phyloP scores from a whole-genome alignment of 2,113 vertebrate species.

The Megaceryle torquata region DNA sequence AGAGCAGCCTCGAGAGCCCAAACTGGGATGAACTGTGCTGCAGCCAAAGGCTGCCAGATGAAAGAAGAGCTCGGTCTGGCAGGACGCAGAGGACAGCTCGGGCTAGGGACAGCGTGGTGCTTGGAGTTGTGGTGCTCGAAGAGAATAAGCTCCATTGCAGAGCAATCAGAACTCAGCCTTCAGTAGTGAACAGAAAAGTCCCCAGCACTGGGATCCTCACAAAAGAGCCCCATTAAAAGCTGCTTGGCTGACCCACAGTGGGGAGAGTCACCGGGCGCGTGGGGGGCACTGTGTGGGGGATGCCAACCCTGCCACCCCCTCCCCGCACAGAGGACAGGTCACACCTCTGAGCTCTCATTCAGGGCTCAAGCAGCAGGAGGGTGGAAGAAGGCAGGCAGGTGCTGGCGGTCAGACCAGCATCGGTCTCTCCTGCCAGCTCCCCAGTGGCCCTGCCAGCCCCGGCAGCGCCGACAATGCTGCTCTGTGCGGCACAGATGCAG shows the following conservation, averaged over 20 bases:
- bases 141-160: not conserved
- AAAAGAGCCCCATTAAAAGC: not conserved
- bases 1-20: too few species aligned
- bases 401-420: not conserved
- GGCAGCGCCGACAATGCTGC: not conserved
- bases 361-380: not conserved
- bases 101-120: fast-evolving
- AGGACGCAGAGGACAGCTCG: not conserved
- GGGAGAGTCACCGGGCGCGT: fast-evolving
- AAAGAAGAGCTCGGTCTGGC: not conserved
- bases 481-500: not conserved
- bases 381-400: not conserved
- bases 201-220: not conserved
- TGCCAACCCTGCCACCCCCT: not conserved
- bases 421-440: not conserved
- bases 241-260: fast-evolving
- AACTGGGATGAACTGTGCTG: not conserved
- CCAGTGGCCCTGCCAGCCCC: not conserved
- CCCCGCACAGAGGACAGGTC: fast-evolving
- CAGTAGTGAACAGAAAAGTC: not conserved
- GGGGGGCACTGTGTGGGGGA: not conserved
- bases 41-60: not conserved
- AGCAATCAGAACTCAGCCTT: not conserved
- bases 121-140: not conserved
- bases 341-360: not conserved